Base-by-base conservation (phyloP, 2,888 invertebrate species). In the Nineta flava region DNA sequence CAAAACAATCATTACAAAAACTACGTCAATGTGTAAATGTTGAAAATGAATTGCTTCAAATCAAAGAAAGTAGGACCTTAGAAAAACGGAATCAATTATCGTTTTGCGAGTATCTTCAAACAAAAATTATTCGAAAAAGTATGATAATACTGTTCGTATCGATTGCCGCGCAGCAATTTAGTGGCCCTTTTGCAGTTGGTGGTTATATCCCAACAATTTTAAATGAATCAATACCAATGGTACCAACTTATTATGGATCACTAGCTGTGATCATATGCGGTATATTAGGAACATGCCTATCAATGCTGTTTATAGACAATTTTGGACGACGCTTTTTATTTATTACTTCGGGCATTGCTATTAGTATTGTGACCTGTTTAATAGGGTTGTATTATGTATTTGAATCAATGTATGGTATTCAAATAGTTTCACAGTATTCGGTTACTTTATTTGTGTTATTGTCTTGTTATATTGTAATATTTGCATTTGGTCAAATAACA, bases 121-220 rank as follows among this genome's bases (percentile, higher is more conserved):
- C 38, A n/a, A 38, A 15, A 13, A 15, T 38, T 6, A 9, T 13
- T 5, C n/a, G 68, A 42, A 64, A 69, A 48, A 75, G 76, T 0
- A 69, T 75, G 47, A 42, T 60, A 9, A 65, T 76, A 10, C 67
- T 75, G 56, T 54, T 69, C 2, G 52, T 58, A 0, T 74, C 65
- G 57, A 76, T 76, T 58, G 69, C 75, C 53, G 75, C 76, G 56
- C 76, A 76, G 58, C 76, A 77, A 58, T 71, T 74, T 53, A 67
- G 73, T 5, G 77, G 77, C 0, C 65, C 70, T 26, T 26, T 26
- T 2, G 7, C 7, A 6, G 26, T 26, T 26, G 4, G 4, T 2
- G 4, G 6, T 26, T 26, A 26, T 26, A 2, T 26, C 4, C 26
- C 26, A 26, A 26, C 26, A 26, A 7, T 26, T 26, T 26, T 26